These are phyloP conservation scores for Troides helena DNA, from an alignment of 2,888 invertebrate genomes.

Conservation along the genomic window DNA sequence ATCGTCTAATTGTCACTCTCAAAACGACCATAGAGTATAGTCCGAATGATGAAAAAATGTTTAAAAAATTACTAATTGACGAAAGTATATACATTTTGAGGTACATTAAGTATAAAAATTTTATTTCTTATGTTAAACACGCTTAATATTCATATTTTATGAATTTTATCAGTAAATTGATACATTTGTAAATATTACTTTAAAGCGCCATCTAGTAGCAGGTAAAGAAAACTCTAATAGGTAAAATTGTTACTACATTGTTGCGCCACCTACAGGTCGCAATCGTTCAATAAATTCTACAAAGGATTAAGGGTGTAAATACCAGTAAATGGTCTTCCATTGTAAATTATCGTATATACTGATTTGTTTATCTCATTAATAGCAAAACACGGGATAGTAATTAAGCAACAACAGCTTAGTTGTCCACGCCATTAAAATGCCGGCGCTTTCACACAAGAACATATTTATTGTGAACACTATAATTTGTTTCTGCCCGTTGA, in stretches of 20 bases:
- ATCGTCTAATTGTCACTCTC: too few relatives aligned
- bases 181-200: not conserved
- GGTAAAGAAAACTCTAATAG: not conserved
- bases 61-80: too few relatives aligned
- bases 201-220: slow-evolving; percentile 31
- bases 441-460: slow-evolving; percentile 3
- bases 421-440: slow-evolving; percentile 12
- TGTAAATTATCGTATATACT: slow-evolving; percentile 5
- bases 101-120: too few relatives aligned
- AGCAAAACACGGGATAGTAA: slow-evolving; percentile 23
- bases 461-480: slow-evolving; percentile 8
- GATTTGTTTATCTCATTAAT: slow-evolving; percentile 13
- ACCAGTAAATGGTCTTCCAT: slow-evolving; percentile 1
- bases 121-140: too few relatives aligned
- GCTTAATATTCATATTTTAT: not conserved
- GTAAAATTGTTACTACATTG: not conserved
- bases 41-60: too few relatives aligned
- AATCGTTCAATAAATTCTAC: slow-evolving; percentile 28
- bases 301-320: slow-evolving; percentile 6
- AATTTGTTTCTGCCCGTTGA: slow-evolving; percentile 7
- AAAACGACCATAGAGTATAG: too few relatives aligned
- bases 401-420: slow-evolving; percentile 15
- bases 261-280: slow-evolving; percentile 30
- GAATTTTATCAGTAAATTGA: not conserved
- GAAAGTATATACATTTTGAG: too few relatives aligned